Conservation (phyloP, 2,113 vertebrate genomes). For the Potamarius usumacintae region DNA sequence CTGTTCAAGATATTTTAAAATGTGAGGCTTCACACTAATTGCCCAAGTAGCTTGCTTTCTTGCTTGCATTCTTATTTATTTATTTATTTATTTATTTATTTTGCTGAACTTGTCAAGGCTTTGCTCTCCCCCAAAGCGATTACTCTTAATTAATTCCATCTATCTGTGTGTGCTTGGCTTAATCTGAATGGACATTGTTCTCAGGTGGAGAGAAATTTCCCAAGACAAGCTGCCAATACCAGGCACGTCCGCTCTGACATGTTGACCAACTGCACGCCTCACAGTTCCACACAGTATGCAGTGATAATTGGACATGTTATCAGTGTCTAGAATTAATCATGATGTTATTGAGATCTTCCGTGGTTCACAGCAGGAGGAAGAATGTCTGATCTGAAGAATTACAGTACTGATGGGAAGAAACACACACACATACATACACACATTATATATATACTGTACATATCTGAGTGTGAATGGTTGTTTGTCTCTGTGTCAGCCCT, state of each 20-base stretch:
- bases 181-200: constrained; percentile 14
- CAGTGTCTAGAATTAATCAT: constrained; percentile 21
- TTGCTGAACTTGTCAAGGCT: not conserved
- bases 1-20: not conserved
- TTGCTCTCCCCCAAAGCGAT: not conserved
- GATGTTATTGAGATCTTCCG: constrained; percentile 10
- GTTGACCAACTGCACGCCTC: constrained; percentile 24
- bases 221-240: not conserved
- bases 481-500: no score
- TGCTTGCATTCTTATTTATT: no score
- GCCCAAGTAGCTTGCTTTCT: not conserved
- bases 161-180: not conserved
- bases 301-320: constrained; percentile 9
- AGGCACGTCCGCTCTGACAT: constrained; percentile 6
- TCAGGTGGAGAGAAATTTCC: constrained; percentile 13
- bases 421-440: no score
- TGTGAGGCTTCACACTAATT: not conserved
- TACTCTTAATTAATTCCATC: constrained; percentile 17
- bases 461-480: no score
- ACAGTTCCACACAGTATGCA: not conserved
- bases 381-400: not conserved
- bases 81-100: not conserved
- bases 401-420: not conserved
- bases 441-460: no score
- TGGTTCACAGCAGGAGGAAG: constrained; percentile 3